Conservation (phyloP, 2,113 vertebrate genomes). For the Bucco capensis region DNA sequence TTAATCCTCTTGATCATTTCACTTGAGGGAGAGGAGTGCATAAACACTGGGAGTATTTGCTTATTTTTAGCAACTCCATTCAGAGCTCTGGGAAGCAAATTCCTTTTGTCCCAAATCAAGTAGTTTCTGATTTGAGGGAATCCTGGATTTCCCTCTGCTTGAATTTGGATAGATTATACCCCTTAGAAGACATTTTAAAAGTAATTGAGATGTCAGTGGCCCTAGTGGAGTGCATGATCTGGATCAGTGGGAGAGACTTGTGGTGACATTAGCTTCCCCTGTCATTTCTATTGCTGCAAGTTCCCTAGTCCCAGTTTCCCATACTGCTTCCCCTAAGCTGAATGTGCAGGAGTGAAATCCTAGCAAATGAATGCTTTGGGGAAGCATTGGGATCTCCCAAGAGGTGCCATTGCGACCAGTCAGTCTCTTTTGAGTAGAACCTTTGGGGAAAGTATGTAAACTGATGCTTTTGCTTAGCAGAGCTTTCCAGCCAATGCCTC, state of each 20-base stretch:
- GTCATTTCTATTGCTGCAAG: background rate
- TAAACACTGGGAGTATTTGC: constrained; percentile 7
- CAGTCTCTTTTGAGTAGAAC: background rate
- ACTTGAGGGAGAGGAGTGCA: constrained; percentile 19
- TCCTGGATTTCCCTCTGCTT: background rate
- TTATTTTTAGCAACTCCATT: constrained; percentile 29
- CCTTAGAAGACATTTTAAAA: background rate
- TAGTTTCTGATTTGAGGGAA: background rate
- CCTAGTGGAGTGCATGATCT: background rate
- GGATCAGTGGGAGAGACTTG: background rate
- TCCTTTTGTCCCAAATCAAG: background rate
- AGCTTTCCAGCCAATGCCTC: constrained; percentile 9
- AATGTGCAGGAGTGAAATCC: constrained; percentile 2
- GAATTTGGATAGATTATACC: background rate
- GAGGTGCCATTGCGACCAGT: background rate
- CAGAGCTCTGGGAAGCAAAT: background rate
- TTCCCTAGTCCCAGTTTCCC: background rate
- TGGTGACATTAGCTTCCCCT: background rate
- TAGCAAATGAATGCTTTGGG: background rate
- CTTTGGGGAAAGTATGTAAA: background rate
- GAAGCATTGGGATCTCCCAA: background rate
- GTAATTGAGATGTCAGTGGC: background rate
- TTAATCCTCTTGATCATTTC: constrained; percentile 50
- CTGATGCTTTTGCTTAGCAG: constrained; percentile 23
- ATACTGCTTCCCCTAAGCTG: background rate